These are phyloP conservation scores for Callyntrura sp. DNA, from an alignment of 2,888 invertebrate genomes.

Conservation along the genomic window DNA sequence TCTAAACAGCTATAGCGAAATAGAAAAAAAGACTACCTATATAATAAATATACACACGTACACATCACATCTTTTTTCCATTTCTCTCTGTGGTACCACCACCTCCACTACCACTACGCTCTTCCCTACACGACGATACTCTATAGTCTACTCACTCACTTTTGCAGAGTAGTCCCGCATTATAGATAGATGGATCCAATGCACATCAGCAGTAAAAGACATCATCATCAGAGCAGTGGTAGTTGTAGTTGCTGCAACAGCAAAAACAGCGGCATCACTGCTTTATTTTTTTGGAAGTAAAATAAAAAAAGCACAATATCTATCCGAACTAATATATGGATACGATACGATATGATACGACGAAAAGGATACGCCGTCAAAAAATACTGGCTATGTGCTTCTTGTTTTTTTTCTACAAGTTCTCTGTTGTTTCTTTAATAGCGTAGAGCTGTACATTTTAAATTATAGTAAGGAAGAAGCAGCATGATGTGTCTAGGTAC, in stretches of 20 bases:
- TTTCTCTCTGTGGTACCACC: conserved; percentile 43
- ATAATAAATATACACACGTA: neutral
- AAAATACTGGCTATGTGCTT: conserved; percentile 1
- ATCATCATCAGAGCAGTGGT: conserved; percentile 48
- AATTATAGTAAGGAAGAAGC: neutral
- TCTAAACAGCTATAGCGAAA: conserved; percentile 53
- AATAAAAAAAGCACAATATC: conserved; percentile 32
- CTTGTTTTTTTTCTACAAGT: conserved; percentile 23
- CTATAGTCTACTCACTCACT: conserved; percentile 38
- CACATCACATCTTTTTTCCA: conserved; percentile 41
- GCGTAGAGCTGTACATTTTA: neutral
- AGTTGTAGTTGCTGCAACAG: conserved; percentile 1
- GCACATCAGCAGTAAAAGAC: conserved; percentile 62
- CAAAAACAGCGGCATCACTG: conserved; percentile 26
- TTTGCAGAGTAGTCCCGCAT: conserved; percentile 44
- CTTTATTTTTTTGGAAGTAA: conserved; percentile 27
- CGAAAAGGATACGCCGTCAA: neutral
- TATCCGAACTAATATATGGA: conserved; percentile 59
- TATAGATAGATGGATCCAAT: conserved; percentile 62
- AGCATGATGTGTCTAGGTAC: neutral
- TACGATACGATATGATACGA: conserved; percentile 43
- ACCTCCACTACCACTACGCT: neutral
- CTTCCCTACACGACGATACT: conserved; percentile 22
- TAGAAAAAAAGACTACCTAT: conserved; percentile 39
- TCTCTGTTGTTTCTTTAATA: conserved; percentile 30